A percentile compares a stretch with the other conserved stretches of the same genome.
Conservation (phyloP, 2,888 invertebrate species). For the Melanophora roralis region DNA sequence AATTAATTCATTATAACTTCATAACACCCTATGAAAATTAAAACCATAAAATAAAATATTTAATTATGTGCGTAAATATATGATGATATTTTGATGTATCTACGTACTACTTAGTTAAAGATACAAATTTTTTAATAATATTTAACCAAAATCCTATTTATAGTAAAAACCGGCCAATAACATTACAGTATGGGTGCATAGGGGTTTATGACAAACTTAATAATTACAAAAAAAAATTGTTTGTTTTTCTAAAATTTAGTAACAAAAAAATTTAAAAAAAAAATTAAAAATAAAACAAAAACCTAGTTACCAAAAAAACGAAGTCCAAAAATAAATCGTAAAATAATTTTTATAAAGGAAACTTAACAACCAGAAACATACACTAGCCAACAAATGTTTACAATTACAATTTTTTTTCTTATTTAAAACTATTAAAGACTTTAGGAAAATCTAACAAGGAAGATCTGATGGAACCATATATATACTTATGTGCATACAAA, state of each 20-base stretch:
- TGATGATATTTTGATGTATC: no score
- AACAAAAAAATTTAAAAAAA: slow-evolving; percentile 30
- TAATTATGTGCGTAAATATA: no score
- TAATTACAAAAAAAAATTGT: slow-evolving; percentile 6
- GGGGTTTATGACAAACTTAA: not conserved
- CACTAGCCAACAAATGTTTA: slow-evolving; percentile 35
- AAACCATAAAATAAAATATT: slow-evolving; percentile 24
- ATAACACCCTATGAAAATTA: slow-evolving; percentile 54
- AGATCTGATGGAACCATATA: not conserved
- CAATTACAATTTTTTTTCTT: not conserved
- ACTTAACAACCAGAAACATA: slow-evolving; percentile 19
- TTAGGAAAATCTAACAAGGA: slow-evolving; percentile 22
- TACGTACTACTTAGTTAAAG: no score
- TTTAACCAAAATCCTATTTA: slow-evolving; percentile 34
- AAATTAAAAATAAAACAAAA: slow-evolving; percentile 10
- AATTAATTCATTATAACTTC: slow-evolving; percentile 52
- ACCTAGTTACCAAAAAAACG: slow-evolving; percentile 45
- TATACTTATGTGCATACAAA: no score
- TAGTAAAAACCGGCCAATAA: not conserved
- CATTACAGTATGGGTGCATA: not conserved
- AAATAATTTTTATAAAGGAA: not conserved
- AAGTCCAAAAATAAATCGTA: not conserved
- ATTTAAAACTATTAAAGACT: slow-evolving; percentile 28
- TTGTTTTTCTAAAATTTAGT: slow-evolving; percentile 5
- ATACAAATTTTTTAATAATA: no score